Percentiles rank a stretch among this genome's conserved stretches.
These are phyloP conservation scores for Phalacrocorax carbo DNA, from an alignment of 2,113 vertebrate genomes.

Conservation along the genomic window DNA sequence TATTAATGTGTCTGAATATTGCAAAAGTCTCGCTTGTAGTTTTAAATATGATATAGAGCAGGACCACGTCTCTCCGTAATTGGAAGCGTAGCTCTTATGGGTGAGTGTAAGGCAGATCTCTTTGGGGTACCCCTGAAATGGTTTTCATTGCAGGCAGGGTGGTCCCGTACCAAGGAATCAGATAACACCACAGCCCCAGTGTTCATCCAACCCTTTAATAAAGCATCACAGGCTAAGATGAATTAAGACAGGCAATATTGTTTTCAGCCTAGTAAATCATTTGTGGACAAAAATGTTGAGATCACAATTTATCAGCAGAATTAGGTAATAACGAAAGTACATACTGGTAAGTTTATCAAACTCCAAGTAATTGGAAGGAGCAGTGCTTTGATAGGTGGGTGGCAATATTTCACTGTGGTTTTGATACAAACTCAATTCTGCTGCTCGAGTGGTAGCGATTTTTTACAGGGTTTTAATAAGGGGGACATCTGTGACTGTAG, in stretches of 20 bases:
- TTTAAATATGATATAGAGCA: background rate
- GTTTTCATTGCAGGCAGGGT: background rate
- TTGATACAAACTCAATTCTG: background rate
- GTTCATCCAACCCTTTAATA: background rate
- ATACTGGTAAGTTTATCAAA: background rate
- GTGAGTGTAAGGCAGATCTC: background rate
- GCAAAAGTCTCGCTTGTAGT: background rate
- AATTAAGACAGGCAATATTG: background rate
- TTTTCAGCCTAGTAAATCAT: background rate
- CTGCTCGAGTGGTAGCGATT: background rate
- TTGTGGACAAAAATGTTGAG: background rate
- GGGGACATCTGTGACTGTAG: background rate
- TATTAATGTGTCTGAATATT: background rate
- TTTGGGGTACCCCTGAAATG: background rate
- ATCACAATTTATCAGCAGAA: background rate
- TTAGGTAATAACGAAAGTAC: background rate
- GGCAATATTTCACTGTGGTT: background rate
- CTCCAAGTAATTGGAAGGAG: background rate
- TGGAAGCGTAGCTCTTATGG: background rate
- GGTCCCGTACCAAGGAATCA: background rate
- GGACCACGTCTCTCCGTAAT: fast-evolving
- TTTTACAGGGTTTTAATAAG: background rate
- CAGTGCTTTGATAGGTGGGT: background rate
- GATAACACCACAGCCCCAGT: too few species aligned
- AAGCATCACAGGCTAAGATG: background rate